Conservation (phyloP, 2,888 invertebrate species). For the Pecten maximus region DNA sequence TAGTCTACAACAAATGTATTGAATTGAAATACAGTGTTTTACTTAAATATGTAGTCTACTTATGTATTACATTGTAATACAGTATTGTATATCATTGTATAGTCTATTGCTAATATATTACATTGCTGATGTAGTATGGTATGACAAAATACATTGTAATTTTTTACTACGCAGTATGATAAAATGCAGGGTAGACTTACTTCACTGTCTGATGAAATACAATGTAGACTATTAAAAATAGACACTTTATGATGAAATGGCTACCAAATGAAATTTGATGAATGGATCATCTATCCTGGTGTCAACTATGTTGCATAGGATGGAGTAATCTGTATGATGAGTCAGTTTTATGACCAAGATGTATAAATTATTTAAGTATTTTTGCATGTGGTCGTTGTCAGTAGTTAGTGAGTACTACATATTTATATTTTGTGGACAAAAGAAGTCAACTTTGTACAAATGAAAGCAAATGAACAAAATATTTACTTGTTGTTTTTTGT, state of each 20-base stretch:
- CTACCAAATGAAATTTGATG: no score
- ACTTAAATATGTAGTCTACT: not conserved
- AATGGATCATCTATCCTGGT: not conserved
- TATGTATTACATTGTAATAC: not conserved
- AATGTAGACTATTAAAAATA: not conserved
- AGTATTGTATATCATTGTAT: not conserved
- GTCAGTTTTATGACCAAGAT: conserved; percentile 13
- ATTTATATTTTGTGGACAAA: conserved; percentile 24
- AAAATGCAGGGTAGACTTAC: no score
- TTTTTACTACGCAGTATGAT: no score
- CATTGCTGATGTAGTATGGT: not conserved
- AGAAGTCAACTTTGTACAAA: conserved; percentile 33
- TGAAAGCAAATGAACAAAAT: conserved; percentile 28
- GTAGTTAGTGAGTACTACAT: conserved; percentile 29
- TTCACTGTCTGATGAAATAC: not conserved
- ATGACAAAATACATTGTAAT: not conserved
- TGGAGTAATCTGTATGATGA: not conserved
- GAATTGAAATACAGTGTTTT: not conserved
- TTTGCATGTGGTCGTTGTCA: conserved; percentile 23
- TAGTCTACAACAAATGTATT: not conserved
- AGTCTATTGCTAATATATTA: not conserved
- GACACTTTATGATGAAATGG: not conserved
- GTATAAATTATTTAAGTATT: conserved; percentile 29
- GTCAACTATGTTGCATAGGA: not conserved
- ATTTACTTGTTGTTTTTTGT: not conserved